phyloP scores from a whole-genome alignment of 2,797 vertebrate genomes.

The Lagocephalus sceleratus region DNA sequence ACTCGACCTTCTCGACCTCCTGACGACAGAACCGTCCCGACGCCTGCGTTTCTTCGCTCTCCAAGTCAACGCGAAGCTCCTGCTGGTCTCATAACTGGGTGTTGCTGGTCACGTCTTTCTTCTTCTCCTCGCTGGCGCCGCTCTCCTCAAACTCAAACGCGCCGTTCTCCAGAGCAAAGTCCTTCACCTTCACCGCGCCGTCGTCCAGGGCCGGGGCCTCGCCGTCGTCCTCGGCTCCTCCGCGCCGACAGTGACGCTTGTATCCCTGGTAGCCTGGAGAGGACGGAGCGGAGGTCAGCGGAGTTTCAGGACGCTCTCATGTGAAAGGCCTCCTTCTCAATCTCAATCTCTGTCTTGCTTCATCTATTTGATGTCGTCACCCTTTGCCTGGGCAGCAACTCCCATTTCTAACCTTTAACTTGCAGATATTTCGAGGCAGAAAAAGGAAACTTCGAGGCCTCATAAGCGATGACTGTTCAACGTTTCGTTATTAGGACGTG shows the following conservation, averaged over 20 bases:
- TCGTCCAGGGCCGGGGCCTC: slow-evolving; percentile 14
- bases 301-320: too few species aligned
- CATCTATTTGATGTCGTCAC: too few species aligned
- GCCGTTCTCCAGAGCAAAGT: slow-evolving; percentile 46
- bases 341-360: too few species aligned
- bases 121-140: slow-evolving; percentile 23
- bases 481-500: too few species aligned
- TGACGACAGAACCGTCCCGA: too few species aligned
- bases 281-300: not conserved
- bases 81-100: slow-evolving; percentile 56
- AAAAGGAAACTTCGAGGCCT: too few species aligned
- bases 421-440: too few species aligned
- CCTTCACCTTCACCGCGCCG: slow-evolving; percentile 33
- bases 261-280: slow-evolving; percentile 60
- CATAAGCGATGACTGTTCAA: too few species aligned
- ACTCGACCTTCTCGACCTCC: too few species aligned
- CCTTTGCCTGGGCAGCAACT: not conserved
- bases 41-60: too few species aligned
- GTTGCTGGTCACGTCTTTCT: slow-evolving; percentile 15
- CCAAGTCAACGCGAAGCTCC: not conserved
- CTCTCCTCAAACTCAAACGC: slow-evolving; percentile 51
- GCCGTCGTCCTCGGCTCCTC: slow-evolving; percentile 14
- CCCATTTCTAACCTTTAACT: not conserved
- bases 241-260: not conserved
- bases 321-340: too few species aligned